Percentiles rank a stretch among this genome's conserved stretches.
Evolutionary conservation across 2,113 vertebrate genomes (phyloP).

Genomic region (Anser brachyrhynchus): DNA sequence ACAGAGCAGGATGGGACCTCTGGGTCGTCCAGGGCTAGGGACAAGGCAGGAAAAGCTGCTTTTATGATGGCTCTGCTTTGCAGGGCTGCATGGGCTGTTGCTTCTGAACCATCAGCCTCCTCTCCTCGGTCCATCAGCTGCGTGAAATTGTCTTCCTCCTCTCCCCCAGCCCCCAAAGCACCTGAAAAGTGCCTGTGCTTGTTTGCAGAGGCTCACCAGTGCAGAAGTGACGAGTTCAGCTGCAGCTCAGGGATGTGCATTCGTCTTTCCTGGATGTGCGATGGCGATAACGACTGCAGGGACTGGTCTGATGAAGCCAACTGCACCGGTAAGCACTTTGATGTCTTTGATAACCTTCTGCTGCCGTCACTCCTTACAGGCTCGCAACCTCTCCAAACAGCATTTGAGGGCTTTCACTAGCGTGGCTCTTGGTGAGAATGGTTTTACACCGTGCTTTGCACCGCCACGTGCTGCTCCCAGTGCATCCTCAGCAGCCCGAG

Average conservation of each 20-base stretch:
- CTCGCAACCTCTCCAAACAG: not conserved
- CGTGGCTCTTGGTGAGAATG: not conserved
- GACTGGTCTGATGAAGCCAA: conserved; percentile 97
- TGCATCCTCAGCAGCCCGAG: not conserved
- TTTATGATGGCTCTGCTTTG: not conserved
- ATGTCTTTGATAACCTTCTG: not conserved
- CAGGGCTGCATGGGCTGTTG: not conserved
- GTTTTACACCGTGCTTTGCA: not conserved
- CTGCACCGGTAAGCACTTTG: conserved; percentile 86
- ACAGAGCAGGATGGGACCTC: not conserved
- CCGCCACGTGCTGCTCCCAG: not conserved
- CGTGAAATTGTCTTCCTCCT: not conserved
- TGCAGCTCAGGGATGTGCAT: conserved; percentile 95
- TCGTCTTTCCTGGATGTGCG: conserved; percentile 93
- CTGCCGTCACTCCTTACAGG: not conserved
- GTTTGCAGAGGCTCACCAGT: conserved; percentile 88
- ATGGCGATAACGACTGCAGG: conserved; percentile 96
- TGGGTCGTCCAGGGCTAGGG: not conserved
- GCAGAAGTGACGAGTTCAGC: conserved; percentile 87
- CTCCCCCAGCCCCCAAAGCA: not conserved
- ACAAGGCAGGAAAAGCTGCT: not conserved
- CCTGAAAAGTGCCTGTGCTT: not conserved
- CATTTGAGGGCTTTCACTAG: not conserved
- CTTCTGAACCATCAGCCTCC: not conserved
- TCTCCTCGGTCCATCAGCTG: not conserved